Conservation (phyloP, 2,113 vertebrate genomes). For the Cyanocitta stelleri region DNA sequence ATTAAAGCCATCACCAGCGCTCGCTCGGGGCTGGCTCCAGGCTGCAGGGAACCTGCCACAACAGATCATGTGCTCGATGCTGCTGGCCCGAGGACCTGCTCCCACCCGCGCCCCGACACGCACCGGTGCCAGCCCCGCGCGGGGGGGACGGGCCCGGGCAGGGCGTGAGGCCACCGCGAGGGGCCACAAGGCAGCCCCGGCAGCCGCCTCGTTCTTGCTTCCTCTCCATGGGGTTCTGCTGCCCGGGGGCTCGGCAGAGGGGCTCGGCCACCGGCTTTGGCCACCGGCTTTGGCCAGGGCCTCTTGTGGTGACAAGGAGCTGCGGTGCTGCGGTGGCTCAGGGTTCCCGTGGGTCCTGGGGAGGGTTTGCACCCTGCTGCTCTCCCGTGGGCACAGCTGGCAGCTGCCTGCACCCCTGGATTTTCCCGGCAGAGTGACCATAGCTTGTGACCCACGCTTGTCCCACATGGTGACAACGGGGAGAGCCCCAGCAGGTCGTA, state of each 20-base stretch:
- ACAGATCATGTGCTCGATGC: conserved; percentile 64
- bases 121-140: background rate
- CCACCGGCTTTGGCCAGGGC: background rate
- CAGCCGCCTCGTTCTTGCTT: background rate
- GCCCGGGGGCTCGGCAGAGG: background rate
- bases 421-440: background rate
- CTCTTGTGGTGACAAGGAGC: background rate
- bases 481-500: background rate
- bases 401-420: background rate
- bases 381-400: background rate
- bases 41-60: conserved; percentile 77
- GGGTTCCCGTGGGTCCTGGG: background rate
- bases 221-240: background rate
- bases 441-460: rapidly evolving
- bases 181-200: background rate
- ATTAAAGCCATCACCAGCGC: conserved; percentile 77
- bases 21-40: conserved; percentile 76
- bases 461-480: rapidly evolving
- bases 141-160: background rate
- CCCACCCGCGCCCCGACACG: background rate
- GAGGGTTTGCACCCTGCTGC: background rate
- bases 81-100: conserved; percentile 54
- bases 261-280: background rate
- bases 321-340: background rate
- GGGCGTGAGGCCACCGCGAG: background rate